Evolutionary conservation across 1,140 invertebrate species (phyloP).

Genomic region (Phymorhynchus buccinoides): DNA sequence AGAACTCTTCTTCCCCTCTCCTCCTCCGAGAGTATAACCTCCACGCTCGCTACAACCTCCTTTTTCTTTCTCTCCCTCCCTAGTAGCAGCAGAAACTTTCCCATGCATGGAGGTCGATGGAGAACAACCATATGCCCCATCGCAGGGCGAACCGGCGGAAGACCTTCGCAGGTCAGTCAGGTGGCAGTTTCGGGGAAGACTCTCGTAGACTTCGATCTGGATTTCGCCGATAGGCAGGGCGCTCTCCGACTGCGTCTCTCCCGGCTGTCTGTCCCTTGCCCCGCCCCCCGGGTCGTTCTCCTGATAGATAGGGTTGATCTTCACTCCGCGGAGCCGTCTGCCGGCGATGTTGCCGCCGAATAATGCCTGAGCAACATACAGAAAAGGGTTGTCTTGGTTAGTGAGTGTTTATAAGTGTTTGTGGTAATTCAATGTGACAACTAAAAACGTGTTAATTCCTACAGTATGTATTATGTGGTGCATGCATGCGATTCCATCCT

Average conservation of each 20-base stretch:
- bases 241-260: conserved; percentile 38
- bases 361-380: conserved; percentile 37
- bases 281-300: conserved; percentile 38
- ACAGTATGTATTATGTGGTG: too few species aligned
- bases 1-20: background rate
- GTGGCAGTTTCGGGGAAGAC: conserved; percentile 35
- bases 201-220: conserved; percentile 51
- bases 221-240: conserved; percentile 43
- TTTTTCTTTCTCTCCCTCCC: background rate
- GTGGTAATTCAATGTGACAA: too few species aligned
- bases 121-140: background rate
- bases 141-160: background rate
- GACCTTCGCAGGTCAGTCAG: conserved; percentile 7
- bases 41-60: background rate
- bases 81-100: background rate
- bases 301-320: conserved; percentile 52
- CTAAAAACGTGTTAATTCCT: too few species aligned
- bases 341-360: conserved; percentile 44
- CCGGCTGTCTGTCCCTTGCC: background rate
- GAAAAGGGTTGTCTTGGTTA: background rate
- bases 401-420: background rate
- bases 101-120: background rate
- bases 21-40: background rate
- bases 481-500: too few species aligned
- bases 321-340: conserved; percentile 46